Evolutionary conservation across 2,888 invertebrate species (phyloP).

Genomic region (Clepsis dumicolana): DNA sequence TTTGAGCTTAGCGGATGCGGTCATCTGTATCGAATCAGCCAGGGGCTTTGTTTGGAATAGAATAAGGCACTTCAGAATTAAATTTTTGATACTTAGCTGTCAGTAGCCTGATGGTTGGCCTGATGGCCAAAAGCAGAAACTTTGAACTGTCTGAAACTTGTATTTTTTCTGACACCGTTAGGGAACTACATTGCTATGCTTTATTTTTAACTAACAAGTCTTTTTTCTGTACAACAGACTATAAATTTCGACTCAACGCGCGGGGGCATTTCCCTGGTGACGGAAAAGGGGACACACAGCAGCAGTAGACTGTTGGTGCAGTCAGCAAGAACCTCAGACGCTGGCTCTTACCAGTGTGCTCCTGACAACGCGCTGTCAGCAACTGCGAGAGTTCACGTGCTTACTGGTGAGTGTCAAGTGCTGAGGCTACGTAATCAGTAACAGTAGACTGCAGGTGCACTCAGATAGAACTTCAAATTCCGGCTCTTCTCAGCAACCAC

Average conservation of each 20-base stretch:
- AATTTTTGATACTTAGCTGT: no score
- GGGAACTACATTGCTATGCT: no score
- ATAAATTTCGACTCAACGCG: constrained; percentile 97
- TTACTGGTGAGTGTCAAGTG: constrained; percentile 88
- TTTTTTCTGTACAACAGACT: constrained; percentile 78
- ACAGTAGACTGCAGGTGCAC: neutral
- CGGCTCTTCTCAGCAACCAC: no score
- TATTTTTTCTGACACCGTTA: no score
- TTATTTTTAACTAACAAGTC: neutral
- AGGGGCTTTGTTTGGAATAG: no score
- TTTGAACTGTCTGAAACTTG: no score
- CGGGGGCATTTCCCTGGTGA: constrained; percentile 94
- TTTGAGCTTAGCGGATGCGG: no score
- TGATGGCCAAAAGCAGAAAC: no score
- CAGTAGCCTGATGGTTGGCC: no score
- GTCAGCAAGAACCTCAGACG: constrained; percentile 92
- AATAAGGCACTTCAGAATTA: no score
- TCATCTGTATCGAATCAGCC: no score
- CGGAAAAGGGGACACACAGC: constrained; percentile 93
- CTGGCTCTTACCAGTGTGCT: constrained; percentile 94
- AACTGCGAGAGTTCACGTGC: constrained; percentile 92
- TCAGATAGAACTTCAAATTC: neutral
- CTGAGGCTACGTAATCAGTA: neutral
- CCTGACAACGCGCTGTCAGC: constrained; percentile 94
- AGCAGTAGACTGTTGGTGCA: constrained; percentile 94